Conservation (phyloP, 1,140 invertebrate genomes). For the Drosophila paulistorum region DNA sequence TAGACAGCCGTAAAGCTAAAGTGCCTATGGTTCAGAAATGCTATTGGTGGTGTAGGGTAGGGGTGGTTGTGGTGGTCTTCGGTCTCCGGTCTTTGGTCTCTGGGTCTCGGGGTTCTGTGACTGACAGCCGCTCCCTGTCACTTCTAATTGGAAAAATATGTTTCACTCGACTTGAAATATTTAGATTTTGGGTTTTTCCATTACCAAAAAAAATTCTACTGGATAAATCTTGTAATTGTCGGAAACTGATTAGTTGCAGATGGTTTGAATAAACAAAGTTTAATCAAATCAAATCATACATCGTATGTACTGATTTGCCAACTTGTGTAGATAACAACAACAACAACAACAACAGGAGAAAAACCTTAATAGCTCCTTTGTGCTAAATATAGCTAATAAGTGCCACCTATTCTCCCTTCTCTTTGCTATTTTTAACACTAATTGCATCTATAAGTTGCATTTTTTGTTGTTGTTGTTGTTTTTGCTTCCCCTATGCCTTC, state of each 20-base stretch:
- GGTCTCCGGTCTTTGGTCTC: too few relatives aligned
- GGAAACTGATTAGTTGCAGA: background rate
- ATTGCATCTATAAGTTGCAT: constrained; percentile 18
- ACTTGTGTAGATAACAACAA: too few relatives aligned
- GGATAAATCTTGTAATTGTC: background rate
- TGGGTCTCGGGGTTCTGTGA: background rate
- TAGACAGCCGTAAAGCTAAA: constrained; percentile 20
- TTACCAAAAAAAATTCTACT: constrained; percentile 1
- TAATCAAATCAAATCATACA: too few relatives aligned
- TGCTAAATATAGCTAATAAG: constrained; percentile 3
- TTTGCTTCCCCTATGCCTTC: background rate
- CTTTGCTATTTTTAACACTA: constrained; percentile 17
- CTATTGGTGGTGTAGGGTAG: background rate
- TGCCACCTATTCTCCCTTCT: background rate
- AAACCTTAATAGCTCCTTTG: background rate
- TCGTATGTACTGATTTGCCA: too few relatives aligned
- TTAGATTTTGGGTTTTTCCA: background rate
- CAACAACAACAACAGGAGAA: too few relatives aligned
- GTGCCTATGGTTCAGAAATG: background rate
- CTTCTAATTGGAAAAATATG: constrained; percentile 23
- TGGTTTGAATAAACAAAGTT: background rate
- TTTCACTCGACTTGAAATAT: background rate
- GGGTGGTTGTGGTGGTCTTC: background rate
- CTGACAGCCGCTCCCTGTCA: constrained; percentile 19
- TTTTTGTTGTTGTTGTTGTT: background rate